A percentile compares a stretch with the other conserved stretches of the same genome.
Evolutionary conservation across 2,113 vertebrate genomes (phyloP).

Genomic region (Apus apus): DNA sequence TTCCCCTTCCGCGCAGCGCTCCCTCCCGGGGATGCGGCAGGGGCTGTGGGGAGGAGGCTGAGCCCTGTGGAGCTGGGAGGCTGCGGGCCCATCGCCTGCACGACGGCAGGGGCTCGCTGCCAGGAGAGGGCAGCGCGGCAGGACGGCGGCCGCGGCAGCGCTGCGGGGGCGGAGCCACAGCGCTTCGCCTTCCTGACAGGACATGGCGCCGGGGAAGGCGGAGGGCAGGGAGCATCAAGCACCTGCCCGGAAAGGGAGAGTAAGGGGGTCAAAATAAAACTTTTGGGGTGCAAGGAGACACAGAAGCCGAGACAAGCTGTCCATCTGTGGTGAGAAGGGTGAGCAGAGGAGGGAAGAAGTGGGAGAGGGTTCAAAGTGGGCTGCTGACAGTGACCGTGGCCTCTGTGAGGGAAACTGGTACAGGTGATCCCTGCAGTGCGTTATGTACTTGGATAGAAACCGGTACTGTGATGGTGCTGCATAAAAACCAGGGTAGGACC

Average conservation of each 20-base stretch:
- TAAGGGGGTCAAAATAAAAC: accelerated
- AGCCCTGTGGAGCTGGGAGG: no score
- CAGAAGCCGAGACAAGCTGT: not conserved
- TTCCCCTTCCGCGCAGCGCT: not conserved
- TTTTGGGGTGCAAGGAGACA: accelerated
- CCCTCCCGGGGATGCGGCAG: not conserved
- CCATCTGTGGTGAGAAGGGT: not conserved
- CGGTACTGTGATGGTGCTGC: not conserved
- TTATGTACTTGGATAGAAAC: accelerated
- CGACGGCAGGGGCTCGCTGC: accelerated
- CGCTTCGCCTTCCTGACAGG: not conserved
- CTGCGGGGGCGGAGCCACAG: accelerated
- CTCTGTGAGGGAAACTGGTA: not conserved
- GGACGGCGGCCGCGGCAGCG: not conserved
- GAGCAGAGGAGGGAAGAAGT: not conserved
- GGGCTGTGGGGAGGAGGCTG: not conserved
- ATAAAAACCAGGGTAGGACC: not conserved
- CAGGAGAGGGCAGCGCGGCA: no score
- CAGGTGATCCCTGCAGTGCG: accelerated
- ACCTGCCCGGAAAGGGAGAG: accelerated
- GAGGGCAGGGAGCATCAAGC: not conserved
- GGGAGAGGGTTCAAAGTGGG: not conserved
- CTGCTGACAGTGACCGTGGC: not conserved
- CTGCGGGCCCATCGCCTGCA: accelerated
- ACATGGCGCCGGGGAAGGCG: accelerated